phyloP scores from a whole-genome alignment of 2,797 vertebrate species.

The Mergus octosetaceus region DNA sequence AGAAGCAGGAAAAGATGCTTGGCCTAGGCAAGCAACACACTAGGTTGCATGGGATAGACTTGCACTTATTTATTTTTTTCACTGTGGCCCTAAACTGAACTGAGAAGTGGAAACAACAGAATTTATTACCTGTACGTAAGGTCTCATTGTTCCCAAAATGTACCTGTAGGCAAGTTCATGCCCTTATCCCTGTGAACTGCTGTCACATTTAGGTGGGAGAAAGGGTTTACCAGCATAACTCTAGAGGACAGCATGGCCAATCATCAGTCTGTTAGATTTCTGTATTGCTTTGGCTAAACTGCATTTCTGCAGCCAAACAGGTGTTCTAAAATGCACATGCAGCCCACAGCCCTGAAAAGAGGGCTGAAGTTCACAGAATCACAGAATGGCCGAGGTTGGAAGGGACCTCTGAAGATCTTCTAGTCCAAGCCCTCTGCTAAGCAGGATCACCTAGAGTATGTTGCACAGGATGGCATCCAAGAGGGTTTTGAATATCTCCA shows the following conservation, averaged over 20 bases:
- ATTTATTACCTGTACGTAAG: not conserved
- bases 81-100: not conserved
- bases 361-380: not conserved
- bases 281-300: not conserved
- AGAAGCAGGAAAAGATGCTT: not conserved
- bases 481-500: too few species aligned
- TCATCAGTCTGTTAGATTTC: not conserved
- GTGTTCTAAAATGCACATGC: not conserved
- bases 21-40: too few species aligned
- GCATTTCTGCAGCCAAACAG: not conserved
- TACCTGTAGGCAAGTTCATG: not conserved
- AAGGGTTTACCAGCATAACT: not conserved
- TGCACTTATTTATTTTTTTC: accelerated
- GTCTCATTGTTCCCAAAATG: not conserved
- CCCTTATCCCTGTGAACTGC: not conserved
- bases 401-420: too few species aligned
- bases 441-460: too few species aligned
- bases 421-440: too few species aligned
- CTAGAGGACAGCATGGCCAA: not conserved
- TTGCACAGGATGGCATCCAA: too few species aligned
- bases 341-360: not conserved
- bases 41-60: not conserved
- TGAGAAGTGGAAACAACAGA: not conserved
- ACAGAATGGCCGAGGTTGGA: too few species aligned
- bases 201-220: not conserved